Evolutionary conservation across 2,113 vertebrate genomes (phyloP), one percentile per base, ranked within the genome.

Genomic region (Serilophus lunatus): DNA sequence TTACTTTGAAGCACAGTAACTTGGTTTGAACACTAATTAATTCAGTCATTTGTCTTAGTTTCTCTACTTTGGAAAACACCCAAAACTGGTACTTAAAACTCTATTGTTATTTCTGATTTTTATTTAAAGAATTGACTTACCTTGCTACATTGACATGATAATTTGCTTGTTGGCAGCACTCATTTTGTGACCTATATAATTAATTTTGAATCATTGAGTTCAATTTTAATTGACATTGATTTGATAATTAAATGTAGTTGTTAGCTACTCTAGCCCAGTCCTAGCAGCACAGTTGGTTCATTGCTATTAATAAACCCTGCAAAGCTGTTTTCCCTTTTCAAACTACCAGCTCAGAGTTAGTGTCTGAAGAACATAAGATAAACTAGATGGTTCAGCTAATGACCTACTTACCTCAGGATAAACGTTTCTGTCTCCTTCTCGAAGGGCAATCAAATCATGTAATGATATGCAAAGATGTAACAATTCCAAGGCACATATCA

Each of bases 221-320:
- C 71, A 74, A 74, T 93, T 83, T 82, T 93, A 95, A 92, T 86
- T 94, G 85, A 86, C 54, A 92, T 83, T 69, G 79, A 69, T 80
- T 88, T 92, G 71, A 88, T 93, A 93, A 95, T 96, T 95, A 94
- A 93, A 72, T 45, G 36, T 77, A 61, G 49, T 72, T 95, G 66
- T 69, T 72, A 80, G 28, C 57, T 82, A 29, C 50, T 68, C 38
- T 82, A 71, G 57, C n/a, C n/a, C 63, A 65, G 31, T 74, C n/a
- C 63, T 69, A 74, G 66, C 44, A 93, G 60, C 8, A 18, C 0
- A 0, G 76, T 80, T 18, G 0, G 18, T 59, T 77, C 59, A 45
- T 61, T 80, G 36, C 63, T 82, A 66, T 74, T 86, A 82, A 80
- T 82, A 94, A 85, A 77, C 7, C 31, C 65, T 19, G 42, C 53